Evolutionary conservation across 1,140 invertebrate genomes (phyloP).

Genomic region (Calycopis cecrops): DNA sequence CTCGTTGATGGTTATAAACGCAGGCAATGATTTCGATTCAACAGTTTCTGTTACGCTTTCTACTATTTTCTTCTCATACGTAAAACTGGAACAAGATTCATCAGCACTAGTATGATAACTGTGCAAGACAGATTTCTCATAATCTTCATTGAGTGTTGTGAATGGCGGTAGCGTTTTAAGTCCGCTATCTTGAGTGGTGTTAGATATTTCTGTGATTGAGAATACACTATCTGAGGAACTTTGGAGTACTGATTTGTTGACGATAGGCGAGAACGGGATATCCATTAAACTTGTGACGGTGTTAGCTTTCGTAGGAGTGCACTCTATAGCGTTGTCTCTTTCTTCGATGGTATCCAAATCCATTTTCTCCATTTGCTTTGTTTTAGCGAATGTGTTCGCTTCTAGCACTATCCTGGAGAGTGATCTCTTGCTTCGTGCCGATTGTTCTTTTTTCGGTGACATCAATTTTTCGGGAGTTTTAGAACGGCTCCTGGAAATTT

Average conservation of each 20-base stretch:
- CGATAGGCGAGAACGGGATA: slow-evolving; percentile 57
- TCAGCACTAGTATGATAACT: slow-evolving; percentile 38
- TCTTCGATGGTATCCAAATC: slow-evolving; percentile 31
- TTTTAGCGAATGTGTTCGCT: slow-evolving; percentile 58
- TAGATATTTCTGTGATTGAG: slow-evolving; percentile 36
- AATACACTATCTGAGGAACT: slow-evolving; percentile 48
- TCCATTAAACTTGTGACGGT: slow-evolving; percentile 51
- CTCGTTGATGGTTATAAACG: slow-evolving; percentile 33
- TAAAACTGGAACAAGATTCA: slow-evolving; percentile 5
- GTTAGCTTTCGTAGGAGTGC: slow-evolving; percentile 54
- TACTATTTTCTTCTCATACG: slow-evolving; percentile 27
- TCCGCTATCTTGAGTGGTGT: slow-evolving; percentile 30
- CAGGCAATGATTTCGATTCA: slow-evolving; percentile 27
- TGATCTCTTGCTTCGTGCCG: slow-evolving; percentile 45
- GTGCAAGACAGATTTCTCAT: slow-evolving; percentile 39
- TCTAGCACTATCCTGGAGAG: slow-evolving; percentile 61
- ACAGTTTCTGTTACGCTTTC: slow-evolving; percentile 15
- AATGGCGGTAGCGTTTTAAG: slow-evolving; percentile 44
- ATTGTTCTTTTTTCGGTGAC: slow-evolving; percentile 45
- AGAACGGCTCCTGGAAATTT: slow-evolving; percentile 45
- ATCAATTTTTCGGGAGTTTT: slow-evolving; percentile 65
- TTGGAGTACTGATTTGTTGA: slow-evolving; percentile 57
- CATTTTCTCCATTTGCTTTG: slow-evolving; percentile 36
- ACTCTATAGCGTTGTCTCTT: slow-evolving; percentile 41
- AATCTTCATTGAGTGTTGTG: slow-evolving; percentile 37